These are phyloP conservation scores for Ptychadena robeensis DNA, from an alignment of 2,797 vertebrate species.

Conservation along the genomic window DNA sequence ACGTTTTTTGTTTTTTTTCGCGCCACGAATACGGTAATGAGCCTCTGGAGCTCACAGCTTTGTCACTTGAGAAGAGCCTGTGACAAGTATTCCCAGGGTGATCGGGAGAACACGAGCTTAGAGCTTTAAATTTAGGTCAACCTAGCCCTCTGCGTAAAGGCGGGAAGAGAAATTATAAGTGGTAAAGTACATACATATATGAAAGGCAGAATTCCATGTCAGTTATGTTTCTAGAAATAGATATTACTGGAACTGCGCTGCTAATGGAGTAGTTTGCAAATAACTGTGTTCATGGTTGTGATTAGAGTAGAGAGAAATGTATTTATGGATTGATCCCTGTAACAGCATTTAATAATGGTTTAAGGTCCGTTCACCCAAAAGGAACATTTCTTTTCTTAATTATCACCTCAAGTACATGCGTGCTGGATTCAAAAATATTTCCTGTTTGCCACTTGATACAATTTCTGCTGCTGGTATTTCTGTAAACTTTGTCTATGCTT, in stretches of 20 bases:
- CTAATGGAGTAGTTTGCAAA: background rate
- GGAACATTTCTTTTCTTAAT: too few species aligned
- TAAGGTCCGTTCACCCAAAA: too few species aligned
- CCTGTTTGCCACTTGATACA: too few species aligned
- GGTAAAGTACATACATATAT: slow-evolving; percentile 22
- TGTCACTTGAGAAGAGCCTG: slow-evolving; percentile 64
- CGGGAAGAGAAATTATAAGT: slow-evolving; percentile 27
- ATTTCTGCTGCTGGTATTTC: too few species aligned
- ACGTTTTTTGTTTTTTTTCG: slow-evolving; percentile 3
- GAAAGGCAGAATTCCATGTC: slow-evolving; percentile 24
- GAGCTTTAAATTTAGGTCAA: slow-evolving; percentile 67
- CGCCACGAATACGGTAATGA: slow-evolving; percentile 42
- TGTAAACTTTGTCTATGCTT: too few species aligned
- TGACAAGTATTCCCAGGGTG: slow-evolving; percentile 62
- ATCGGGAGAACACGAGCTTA: slow-evolving; percentile 51
- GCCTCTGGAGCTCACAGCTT: slow-evolving; percentile 60
- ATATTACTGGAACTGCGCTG: background rate
- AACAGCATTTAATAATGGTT: too few species aligned
- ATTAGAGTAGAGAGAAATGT: background rate
- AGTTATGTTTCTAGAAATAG: slow-evolving; percentile 23
- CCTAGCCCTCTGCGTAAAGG: slow-evolving; percentile 8
- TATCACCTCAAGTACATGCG: too few species aligned
- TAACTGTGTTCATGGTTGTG: background rate
- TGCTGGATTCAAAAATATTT: too few species aligned
- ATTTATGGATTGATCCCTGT: too few species aligned